Conservation (phyloP, 2,888 invertebrate genomes). For the Brenthis daphne region DNA sequence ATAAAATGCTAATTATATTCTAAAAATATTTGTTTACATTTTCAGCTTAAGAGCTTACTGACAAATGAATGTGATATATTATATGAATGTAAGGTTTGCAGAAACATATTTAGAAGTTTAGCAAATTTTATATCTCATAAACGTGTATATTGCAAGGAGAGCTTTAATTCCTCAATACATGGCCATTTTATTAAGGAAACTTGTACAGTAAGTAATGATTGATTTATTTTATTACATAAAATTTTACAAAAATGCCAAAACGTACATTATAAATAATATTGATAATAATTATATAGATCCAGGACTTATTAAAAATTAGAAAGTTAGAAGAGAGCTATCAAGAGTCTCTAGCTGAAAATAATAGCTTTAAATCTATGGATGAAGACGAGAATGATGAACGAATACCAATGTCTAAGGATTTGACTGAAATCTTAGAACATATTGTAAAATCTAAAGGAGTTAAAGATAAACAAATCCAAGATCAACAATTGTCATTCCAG, state of each 20-base stretch:
- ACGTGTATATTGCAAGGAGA: conserved; percentile 88
- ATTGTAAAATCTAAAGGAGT: conserved; percentile 63
- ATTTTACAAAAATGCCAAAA: not conserved
- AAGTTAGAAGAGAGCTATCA: conserved; percentile 73
- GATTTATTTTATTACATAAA: conserved; percentile 8
- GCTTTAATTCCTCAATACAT: conserved; percentile 73
- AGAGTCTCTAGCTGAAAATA: conserved; percentile 58
- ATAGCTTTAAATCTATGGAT: conserved; percentile 43
- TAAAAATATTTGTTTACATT: conserved; percentile 34
- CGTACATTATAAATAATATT: too few species aligned
- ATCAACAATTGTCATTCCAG: conserved; percentile 69
- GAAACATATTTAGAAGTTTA: conserved; percentile 92
- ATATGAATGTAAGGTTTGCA: conserved; percentile 94
- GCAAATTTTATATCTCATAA: conserved; percentile 95
- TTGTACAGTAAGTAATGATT: conserved; percentile 66
- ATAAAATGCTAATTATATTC: not conserved
- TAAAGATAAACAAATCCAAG: conserved; percentile 44
- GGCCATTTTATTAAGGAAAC: conserved; percentile 70
- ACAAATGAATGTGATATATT: conserved; percentile 93
- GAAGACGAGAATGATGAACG: conserved; percentile 55
- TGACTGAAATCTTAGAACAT: conserved; percentile 81
- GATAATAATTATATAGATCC: conserved; percentile 53
- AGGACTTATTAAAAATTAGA: conserved; percentile 75
- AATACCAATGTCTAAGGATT: conserved; percentile 76
- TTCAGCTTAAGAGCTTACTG: conserved; percentile 88